These are phyloP conservation scores for Acanthurus tractus DNA, from an alignment of 2,797 vertebrate genomes.

Conservation along the genomic window DNA sequence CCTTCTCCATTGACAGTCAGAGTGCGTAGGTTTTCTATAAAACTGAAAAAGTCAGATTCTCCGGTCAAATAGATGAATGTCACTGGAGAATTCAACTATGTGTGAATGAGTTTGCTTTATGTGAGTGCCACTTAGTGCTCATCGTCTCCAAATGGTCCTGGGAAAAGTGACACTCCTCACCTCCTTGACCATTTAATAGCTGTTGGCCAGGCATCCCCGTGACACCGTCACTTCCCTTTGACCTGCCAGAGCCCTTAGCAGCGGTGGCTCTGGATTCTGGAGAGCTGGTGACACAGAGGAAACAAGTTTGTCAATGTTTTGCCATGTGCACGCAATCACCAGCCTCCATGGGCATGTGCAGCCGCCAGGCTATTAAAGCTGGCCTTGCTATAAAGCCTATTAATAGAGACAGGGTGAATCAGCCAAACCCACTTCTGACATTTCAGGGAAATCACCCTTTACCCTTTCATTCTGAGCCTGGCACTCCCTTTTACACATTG, in stretches of 20 bases:
- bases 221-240: conserved; percentile 71
- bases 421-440: conserved; percentile 76
- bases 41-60: conserved; percentile 7
- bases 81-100: conserved; percentile 25
- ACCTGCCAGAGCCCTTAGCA: conserved; percentile 66
- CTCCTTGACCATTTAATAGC: conserved; percentile 54
- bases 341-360: conserved; percentile 56
- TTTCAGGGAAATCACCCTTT: conserved; percentile 76
- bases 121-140: conserved; percentile 31
- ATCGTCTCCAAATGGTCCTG: conserved; percentile 53
- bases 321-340: conserved; percentile 70
- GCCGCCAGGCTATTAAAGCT: conserved; percentile 65
- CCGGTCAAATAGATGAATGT: conserved; percentile 18
- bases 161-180: conserved; percentile 62
- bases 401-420: conserved; percentile 75
- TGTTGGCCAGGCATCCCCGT: conserved; percentile 53
- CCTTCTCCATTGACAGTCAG: conserved; percentile 2
- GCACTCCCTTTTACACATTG: conserved; percentile 62
- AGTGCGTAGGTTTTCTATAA: conserved; percentile 6
- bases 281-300: conserved; percentile 47
- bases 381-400: conserved; percentile 67
- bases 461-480: conserved; percentile 67
- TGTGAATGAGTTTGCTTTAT: conserved; percentile 36
- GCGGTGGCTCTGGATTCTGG: conserved; percentile 48
- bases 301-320: conserved; percentile 54